These are phyloP conservation scores for Cydia amplana DNA, from an alignment of 1,140 invertebrate species.

Conservation along the genomic window DNA sequence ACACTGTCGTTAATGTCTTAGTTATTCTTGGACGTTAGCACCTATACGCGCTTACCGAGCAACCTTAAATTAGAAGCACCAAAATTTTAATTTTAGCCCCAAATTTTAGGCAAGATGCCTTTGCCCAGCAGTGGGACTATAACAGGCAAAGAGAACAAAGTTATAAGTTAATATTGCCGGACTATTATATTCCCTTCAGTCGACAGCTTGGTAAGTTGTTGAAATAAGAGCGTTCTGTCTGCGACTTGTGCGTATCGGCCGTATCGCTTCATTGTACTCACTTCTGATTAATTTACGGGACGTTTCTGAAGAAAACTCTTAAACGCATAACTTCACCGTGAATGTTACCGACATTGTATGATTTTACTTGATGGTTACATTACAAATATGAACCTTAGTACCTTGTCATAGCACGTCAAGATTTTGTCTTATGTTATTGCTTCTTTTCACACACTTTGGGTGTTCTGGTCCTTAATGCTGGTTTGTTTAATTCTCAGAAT, in stretches of 20 bases:
- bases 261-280: constrained; percentile 46
- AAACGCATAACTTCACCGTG: constrained; percentile 48
- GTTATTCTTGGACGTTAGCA: no score
- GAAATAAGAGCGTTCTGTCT: not conserved
- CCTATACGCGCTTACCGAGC: no score
- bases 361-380: not conserved
- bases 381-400: constrained; percentile 24
- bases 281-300: constrained; percentile 69
- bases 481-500: constrained; percentile 17
- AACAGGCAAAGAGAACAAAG: not conserved
- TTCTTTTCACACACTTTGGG: constrained; percentile 4
- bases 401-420: constrained; percentile 36
- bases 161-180: not conserved
- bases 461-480: constrained; percentile 22
- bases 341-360: constrained; percentile 37
- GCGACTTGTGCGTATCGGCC: no score
- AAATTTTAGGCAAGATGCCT: no score
- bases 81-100: no score
- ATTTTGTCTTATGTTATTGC: constrained; percentile 56
- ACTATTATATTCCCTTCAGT: not conserved
- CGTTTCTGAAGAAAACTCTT: constrained; percentile 62
- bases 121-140: no score
- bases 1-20: no score
- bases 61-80: no score
- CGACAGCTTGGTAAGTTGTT: not conserved